Conservation (phyloP, 2,888 invertebrate species). For the Drosophila longiperda region DNA sequence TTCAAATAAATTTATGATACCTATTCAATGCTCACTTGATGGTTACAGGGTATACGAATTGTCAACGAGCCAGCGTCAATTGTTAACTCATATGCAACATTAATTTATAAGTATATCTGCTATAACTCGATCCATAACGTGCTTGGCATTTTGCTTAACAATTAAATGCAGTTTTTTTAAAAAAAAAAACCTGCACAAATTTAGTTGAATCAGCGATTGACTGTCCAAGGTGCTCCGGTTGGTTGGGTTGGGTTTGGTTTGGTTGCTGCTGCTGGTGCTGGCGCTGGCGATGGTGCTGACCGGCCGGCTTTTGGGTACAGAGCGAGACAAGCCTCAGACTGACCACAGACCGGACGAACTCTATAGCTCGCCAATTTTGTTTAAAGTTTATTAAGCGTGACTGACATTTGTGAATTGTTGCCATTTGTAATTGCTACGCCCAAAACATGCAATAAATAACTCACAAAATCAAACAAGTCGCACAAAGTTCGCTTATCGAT, state of each 20-base stretch:
- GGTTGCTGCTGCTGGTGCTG: slow-evolving; percentile 1
- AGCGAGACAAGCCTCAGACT: slow-evolving; percentile 42
- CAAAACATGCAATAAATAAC: slow-evolving; percentile 59
- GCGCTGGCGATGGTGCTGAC: slow-evolving; percentile 40
- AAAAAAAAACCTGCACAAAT: slow-evolving; percentile 48
- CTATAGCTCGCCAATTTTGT: slow-evolving; percentile 70
- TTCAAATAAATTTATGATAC: background rate
- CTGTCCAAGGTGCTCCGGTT: slow-evolving; percentile 65
- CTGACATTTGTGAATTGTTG: slow-evolving; percentile 73
- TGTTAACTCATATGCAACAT: slow-evolving; percentile 42
- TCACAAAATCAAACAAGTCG: slow-evolving; percentile 32
- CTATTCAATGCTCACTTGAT: background rate
- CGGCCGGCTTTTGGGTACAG: slow-evolving; percentile 73
- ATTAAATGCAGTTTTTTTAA: slow-evolving; percentile 75
- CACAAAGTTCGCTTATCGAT: slow-evolving; percentile 12
- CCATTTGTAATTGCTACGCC: slow-evolving; percentile 68
- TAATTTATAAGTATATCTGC: slow-evolving; percentile 33
- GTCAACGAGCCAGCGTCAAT: slow-evolving; percentile 66
- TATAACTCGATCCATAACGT: slow-evolving; percentile 52
- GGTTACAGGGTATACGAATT: slow-evolving; percentile 47
- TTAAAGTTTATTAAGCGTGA: slow-evolving; percentile 78
- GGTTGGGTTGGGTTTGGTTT: slow-evolving; percentile 28
- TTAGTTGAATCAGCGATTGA: slow-evolving; percentile 69
- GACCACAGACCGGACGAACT: slow-evolving; percentile 60
- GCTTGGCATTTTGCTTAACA: slow-evolving; percentile 75